These are phyloP conservation scores for Tringa solitaria DNA, from an alignment of 2,113 vertebrate species.

Conservation along the genomic window DNA sequence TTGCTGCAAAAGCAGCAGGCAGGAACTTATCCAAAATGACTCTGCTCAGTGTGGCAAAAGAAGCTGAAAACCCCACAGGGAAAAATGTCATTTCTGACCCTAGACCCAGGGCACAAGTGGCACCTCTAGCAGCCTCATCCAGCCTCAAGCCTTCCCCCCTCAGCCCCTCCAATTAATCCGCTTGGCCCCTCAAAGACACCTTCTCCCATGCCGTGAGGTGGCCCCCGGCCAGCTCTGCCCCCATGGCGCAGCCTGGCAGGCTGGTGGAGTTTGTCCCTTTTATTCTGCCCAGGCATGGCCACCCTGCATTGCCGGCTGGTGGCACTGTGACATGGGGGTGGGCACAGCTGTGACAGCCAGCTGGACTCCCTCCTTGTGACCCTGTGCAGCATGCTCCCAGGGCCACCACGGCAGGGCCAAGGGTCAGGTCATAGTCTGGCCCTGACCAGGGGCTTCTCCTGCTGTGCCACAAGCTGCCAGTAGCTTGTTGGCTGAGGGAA, in stretches of 20 bases:
- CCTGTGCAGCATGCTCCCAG: background rate
- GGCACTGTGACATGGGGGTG: too few species aligned
- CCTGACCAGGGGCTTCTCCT: background rate
- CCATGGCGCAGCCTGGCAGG: background rate
- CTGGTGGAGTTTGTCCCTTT: background rate
- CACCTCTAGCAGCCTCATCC: background rate
- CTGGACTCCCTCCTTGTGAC: background rate
- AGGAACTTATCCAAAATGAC: background rate
- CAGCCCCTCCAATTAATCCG: background rate
- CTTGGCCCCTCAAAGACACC: background rate
- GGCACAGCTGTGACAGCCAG: background rate
- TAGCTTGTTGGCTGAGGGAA: background rate
- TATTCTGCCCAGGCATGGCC: background rate
- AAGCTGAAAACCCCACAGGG: background rate
- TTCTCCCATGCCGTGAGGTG: background rate
- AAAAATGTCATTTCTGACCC: background rate
- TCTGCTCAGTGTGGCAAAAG: background rate
- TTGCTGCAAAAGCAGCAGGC: background rate
- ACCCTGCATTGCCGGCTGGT: accelerated
- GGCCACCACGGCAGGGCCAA: background rate
- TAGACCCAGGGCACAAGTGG: background rate
- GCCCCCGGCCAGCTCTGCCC: too few species aligned
- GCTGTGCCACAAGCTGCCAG: background rate
- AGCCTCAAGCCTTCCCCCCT: background rate
- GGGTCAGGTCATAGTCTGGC: background rate